phyloP scores from a whole-genome alignment of 2,888 invertebrate genomes.

The Synanthedon andrenaeformis region DNA sequence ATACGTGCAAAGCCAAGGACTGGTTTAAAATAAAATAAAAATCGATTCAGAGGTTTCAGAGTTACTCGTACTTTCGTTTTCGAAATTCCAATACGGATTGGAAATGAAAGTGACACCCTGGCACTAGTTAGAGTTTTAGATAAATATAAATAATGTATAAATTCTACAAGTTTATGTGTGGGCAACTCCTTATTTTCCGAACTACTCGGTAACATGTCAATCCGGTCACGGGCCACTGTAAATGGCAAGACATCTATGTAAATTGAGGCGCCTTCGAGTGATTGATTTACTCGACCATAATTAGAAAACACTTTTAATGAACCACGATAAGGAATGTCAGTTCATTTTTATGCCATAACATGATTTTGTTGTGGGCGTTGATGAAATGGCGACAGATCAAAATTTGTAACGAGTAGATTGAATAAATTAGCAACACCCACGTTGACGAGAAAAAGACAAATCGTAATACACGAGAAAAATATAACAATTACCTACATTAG shows the following conservation, averaged over 20 bases:
- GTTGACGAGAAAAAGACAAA: neutral
- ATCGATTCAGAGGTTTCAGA: too few relatives aligned
- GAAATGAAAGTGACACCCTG: too few relatives aligned
- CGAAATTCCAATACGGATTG: too few relatives aligned
- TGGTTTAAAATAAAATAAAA: too few relatives aligned
- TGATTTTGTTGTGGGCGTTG: neutral
- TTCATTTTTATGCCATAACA: neutral
- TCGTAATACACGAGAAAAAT: neutral
- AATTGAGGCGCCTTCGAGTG: slow-evolving; percentile 21
- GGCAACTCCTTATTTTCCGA: too few relatives aligned
- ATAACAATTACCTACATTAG: too few relatives aligned
- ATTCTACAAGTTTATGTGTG: too few relatives aligned
- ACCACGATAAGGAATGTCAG: neutral
- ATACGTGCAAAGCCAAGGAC: too few relatives aligned
- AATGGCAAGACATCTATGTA: slow-evolving; percentile 15
- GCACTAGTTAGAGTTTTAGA: too few relatives aligned
- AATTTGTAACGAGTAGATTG: neutral
- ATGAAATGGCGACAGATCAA: neutral
- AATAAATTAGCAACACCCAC: neutral
- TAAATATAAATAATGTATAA: too few relatives aligned
- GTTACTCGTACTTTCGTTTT: too few relatives aligned
- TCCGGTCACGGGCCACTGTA: neutral
- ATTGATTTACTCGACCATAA: slow-evolving; percentile 15
- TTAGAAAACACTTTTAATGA: slow-evolving; percentile 19
- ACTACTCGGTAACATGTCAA: neutral